Evolutionary conservation across 2,113 vertebrate genomes (phyloP).

Genomic region (Rousettus leschenaultii): DNA sequence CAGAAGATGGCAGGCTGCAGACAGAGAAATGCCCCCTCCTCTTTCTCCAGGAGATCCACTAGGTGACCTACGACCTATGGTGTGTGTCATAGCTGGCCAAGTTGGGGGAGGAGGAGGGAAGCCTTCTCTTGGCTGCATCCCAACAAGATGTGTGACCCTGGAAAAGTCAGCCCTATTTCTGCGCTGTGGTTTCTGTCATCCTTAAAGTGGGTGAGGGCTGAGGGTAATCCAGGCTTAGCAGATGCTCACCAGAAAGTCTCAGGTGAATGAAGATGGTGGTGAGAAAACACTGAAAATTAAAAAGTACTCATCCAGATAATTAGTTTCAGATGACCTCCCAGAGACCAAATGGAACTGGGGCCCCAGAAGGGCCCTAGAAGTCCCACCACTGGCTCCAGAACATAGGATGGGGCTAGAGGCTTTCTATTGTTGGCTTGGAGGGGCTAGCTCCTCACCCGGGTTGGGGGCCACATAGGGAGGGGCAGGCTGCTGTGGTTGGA

Average conservation of each 20-base stretch:
- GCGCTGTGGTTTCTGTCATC: not conserved
- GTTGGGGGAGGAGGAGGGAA: not conserved
- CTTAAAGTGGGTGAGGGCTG: not conserved
- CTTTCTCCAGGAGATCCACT: not conserved
- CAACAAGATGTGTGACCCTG: not conserved
- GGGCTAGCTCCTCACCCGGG: not conserved
- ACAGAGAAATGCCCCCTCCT: not conserved
- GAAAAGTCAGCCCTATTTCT: not conserved
- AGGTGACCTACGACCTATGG: not conserved
- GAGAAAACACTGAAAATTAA: slow-evolving; percentile 42
- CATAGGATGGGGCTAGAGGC: not conserved
- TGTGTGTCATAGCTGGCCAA: not conserved
- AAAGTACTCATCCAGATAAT: not conserved
- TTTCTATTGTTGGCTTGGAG: not conserved
- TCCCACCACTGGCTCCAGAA: not conserved
- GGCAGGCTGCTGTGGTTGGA: not conserved
- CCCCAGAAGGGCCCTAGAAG: not conserved
- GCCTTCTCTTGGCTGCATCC: not conserved
- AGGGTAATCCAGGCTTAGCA: not conserved
- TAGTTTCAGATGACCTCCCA: slow-evolving; percentile 31
- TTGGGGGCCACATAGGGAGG: not conserved
- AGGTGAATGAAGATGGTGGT: not conserved
- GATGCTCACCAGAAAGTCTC: not conserved
- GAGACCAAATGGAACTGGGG: not conserved
- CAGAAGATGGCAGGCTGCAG: not conserved